Evolutionary conservation across 2,797 vertebrate species (phyloP), one percentile per base, ranked within the genome.

Genomic region (Sebastes trivittatus): DNA sequence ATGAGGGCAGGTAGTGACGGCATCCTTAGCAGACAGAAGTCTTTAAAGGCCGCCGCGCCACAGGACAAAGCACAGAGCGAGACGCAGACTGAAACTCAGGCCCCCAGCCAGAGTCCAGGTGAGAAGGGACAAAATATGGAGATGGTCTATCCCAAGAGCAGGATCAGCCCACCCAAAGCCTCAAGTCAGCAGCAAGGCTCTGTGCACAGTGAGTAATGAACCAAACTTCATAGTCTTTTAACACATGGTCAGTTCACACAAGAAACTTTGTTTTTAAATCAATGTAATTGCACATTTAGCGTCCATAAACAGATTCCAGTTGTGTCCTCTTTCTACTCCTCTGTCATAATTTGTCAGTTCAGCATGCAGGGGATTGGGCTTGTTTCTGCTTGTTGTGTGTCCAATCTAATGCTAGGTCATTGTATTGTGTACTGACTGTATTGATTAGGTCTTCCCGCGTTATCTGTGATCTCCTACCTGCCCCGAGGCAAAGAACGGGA

Each of bases 1-100:
- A 93, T 95, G 94, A 96, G 94, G 90, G 95, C 95, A 73, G 97
- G 95, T 87, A 97, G 95, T 0, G 97, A 97, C 83, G 94, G 95
- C 38, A 94, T 92, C 90, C 91, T 95, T 86, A 91, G 83, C 80
- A 95, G 93, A 80, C 94, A 95, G 87, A 96, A 94, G 92, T 93
- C 96, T 86, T 81, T 94, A 75, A 90, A 93, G 66, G 92, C 93
- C 46, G 91, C 80, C 86, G 88, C 89, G 91, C 34, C 81, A 6
- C 87, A 62, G 82, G 91, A 92, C 29, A 92, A 91, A 83, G 67
- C 54, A 7, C 85, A 85, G 73, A 80, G 58, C 4, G 75, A 92
- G 66, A 77, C 20, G 46, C 88, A 60, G 63, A 6, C 38, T 62
- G 86, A 86, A 78, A 69, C 68, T n/a, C 86, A 67, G 61, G 83